Evolutionary conservation across 2,113 vertebrate genomes (phyloP).

Genomic region (Prunella himalayana): DNA sequence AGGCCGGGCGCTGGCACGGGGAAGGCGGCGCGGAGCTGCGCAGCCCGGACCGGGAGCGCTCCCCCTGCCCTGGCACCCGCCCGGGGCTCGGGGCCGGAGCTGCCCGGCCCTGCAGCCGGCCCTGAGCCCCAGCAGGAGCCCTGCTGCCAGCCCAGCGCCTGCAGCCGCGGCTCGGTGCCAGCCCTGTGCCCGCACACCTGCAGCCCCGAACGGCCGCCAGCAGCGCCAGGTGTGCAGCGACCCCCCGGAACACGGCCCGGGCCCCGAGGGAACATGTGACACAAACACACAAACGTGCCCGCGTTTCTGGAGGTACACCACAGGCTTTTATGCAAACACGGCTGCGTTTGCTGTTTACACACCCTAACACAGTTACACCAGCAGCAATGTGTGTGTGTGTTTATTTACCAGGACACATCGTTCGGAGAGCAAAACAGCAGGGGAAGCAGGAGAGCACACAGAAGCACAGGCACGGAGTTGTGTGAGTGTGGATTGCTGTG

Average conservation of each 20-base stretch:
- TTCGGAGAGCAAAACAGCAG: neutral
- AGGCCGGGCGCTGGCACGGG: rapidly evolving
- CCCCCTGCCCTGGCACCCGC: rapidly evolving
- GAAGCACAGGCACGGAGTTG: rapidly evolving
- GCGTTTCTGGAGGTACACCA: rapidly evolving
- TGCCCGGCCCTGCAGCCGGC: neutral
- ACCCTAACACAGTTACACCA: rapidly evolving
- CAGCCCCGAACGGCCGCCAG: rapidly evolving
- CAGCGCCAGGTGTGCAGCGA: neutral
- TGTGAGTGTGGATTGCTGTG: too few relatives aligned
- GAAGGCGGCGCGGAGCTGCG: rapidly evolving
- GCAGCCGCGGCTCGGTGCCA: neutral
- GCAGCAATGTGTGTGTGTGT: rapidly evolving
- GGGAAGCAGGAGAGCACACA: neutral
- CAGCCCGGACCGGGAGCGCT: rapidly evolving
- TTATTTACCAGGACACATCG: neutral
- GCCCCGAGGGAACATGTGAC: rapidly evolving
- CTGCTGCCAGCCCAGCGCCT: neutral
- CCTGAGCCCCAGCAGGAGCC: neutral
- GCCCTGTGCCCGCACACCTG: rapidly evolving
- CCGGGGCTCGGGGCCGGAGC: neutral
- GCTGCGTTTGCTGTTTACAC: neutral
- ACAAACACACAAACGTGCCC: rapidly evolving
- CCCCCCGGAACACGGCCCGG: rapidly evolving
- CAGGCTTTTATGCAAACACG: neutral